Conservation (phyloP, 2,113 vertebrate genomes). For the Willisornis vidua region DNA sequence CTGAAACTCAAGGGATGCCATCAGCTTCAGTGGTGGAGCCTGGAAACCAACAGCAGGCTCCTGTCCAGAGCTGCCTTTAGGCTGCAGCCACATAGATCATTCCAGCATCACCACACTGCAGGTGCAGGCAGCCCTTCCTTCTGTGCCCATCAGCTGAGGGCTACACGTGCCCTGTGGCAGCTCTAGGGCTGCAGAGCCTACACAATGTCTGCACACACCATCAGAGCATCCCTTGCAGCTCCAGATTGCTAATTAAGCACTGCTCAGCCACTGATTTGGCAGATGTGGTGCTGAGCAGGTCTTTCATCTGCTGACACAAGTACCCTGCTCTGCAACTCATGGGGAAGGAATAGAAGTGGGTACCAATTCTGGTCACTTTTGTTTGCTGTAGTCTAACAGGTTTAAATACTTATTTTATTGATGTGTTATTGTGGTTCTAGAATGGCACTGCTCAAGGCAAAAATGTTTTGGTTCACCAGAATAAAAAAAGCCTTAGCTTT, state of each 20-base stretch:
- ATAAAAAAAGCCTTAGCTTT: not conserved
- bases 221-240: not conserved
- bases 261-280: not conserved
- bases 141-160: not conserved
- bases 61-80: not conserved
- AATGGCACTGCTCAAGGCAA: not conserved
- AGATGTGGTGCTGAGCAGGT: not conserved
- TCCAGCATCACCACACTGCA: not conserved
- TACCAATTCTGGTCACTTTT: not conserved
- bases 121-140: not conserved
- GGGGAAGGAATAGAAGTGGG: not conserved
- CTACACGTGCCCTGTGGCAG: not conserved
- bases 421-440: not conserved
- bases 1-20: not conserved
- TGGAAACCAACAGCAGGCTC: not conserved
- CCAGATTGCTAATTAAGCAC: not conserved
- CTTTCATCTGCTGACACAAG: not conserved
- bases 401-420: not conserved
- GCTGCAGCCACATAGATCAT: not conserved
- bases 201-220: not conserved
- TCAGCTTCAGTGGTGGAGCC: not conserved
- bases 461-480: not conserved
- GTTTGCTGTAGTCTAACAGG: not conserved
- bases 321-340: not conserved
- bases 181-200: not conserved